Conservation (phyloP, 2,888 invertebrate genomes). For the Liodrosophila aerea region DNA sequence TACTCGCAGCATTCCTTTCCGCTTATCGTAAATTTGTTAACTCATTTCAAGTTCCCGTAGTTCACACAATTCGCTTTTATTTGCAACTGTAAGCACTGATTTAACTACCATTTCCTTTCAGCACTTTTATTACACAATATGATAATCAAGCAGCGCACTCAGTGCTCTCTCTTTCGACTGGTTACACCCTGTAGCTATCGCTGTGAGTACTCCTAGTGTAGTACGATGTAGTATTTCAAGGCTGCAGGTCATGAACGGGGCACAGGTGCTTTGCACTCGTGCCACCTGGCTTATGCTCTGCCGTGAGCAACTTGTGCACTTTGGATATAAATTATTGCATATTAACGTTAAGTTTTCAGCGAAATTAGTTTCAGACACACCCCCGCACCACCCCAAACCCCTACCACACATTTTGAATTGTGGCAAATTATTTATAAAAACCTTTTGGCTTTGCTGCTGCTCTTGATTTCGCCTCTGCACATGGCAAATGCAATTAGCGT, state of each 20-base stretch:
- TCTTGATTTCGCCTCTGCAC: slow-evolving; percentile 23
- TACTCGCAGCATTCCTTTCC: too few relatives aligned
- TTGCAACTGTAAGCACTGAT: neutral
- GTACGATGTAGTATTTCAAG: slow-evolving; percentile 27
- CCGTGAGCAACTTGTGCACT: slow-evolving; percentile 43
- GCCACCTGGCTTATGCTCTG: slow-evolving; percentile 31
- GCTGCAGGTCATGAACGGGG: slow-evolving; percentile 33
- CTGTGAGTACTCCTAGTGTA: neutral
- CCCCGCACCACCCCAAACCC: slow-evolving; percentile 3
- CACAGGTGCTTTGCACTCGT: slow-evolving; percentile 7
- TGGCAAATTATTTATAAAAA: slow-evolving; percentile 66
- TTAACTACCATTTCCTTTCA: slow-evolving; percentile 15
- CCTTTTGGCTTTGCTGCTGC: slow-evolving; percentile 35
- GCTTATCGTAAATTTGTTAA: too few relatives aligned
- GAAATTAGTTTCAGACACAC: slow-evolving; percentile 61
- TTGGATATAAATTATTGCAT: slow-evolving; percentile 70
- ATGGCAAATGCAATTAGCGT: slow-evolving; percentile 67
- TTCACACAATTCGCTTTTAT: neutral
- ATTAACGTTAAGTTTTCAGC: slow-evolving; percentile 74
- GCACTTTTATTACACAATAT: slow-evolving; percentile 5
- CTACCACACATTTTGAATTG: slow-evolving; percentile 44
- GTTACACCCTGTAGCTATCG: slow-evolving; percentile 28
- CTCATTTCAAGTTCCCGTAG: neutral
- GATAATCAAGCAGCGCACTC: slow-evolving; percentile 1
- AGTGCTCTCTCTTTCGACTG: neutral